Evolutionary conservation across 2,113 vertebrate genomes (phyloP).

Genomic region (Grus americana): DNA sequence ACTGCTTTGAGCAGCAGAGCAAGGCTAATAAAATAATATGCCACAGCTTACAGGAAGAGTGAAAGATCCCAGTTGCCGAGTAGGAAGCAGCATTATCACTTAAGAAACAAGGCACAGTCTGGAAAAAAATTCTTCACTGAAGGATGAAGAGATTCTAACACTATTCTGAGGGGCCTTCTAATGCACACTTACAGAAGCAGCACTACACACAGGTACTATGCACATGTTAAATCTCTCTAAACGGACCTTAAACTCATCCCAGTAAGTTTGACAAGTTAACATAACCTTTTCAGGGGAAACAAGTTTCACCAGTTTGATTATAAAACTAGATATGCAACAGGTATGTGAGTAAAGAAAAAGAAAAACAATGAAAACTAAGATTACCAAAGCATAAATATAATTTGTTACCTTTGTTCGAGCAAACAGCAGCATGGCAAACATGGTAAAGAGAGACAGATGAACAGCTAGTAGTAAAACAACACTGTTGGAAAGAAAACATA

Average conservation of each 20-base stretch:
- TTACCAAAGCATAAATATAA: not conserved
- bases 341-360: not conserved
- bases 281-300: not conserved
- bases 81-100: not conserved
- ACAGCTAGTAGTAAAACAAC: conserved; percentile 88
- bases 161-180: not conserved
- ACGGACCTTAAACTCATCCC: not conserved
- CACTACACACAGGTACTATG: not conserved
- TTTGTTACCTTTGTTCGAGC: conserved; percentile 82
- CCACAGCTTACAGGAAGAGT: not conserved
- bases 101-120: not conserved
- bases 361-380: not conserved
- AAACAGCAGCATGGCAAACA: conserved; percentile 95
- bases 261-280: not conserved
- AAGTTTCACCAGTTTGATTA: not conserved
- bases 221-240: not conserved
- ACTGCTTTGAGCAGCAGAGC: not conserved
- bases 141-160: not conserved
- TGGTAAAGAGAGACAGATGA: conserved; percentile 91
- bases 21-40: not conserved
- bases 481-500: conserved; percentile 66
- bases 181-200: not conserved
- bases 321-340: not conserved
- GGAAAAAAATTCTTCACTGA: not conserved
- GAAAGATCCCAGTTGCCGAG: not conserved